A percentile compares a stretch with the other conserved stretches of the same genome.
These are phyloP conservation scores for Cynaeus angustus DNA, from an alignment of 2,888 invertebrate species.

Conservation along the genomic window DNA sequence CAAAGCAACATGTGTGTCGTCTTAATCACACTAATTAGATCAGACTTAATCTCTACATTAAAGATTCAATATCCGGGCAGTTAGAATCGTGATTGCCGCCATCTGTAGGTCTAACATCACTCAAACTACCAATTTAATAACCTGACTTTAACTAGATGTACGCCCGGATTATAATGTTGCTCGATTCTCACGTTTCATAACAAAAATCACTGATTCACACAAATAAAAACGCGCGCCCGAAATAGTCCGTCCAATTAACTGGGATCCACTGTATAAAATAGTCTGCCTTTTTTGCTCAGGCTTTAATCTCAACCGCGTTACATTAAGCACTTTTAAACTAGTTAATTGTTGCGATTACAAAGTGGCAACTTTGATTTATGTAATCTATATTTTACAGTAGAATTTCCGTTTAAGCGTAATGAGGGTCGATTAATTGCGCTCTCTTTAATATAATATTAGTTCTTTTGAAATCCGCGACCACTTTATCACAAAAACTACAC, in stretches of 20 bases:
- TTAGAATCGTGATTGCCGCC: constrained; percentile 32
- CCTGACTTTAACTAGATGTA: neutral
- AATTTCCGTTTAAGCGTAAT: neutral
- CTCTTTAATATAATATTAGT: constrained; percentile 4
- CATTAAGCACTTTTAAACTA: constrained; percentile 1
- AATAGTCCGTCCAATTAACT: no score
- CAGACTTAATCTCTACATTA: constrained; percentile 22
- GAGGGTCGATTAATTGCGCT: neutral
- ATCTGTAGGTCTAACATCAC: constrained; percentile 13
- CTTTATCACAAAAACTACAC: neutral
- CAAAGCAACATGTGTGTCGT: constrained; percentile 25
- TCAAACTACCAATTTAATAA: constrained; percentile 25
- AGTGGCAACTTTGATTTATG: neutral
- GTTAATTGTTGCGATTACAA: constrained; percentile 1
- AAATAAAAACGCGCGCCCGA: no score
- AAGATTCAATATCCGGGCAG: constrained; percentile 31
- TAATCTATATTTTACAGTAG: neutral
- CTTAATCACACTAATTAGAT: constrained; percentile 24
- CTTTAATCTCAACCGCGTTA: no score
- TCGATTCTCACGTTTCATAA: no score
- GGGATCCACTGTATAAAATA: no score
- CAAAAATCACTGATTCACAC: no score
- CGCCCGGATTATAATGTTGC: no score
- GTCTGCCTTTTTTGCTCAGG: no score
- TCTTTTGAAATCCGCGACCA: neutral